These are phyloP conservation scores for Tetranychus truncatus DNA, from an alignment of 2,888 invertebrate genomes.

Conservation along the genomic window DNA sequence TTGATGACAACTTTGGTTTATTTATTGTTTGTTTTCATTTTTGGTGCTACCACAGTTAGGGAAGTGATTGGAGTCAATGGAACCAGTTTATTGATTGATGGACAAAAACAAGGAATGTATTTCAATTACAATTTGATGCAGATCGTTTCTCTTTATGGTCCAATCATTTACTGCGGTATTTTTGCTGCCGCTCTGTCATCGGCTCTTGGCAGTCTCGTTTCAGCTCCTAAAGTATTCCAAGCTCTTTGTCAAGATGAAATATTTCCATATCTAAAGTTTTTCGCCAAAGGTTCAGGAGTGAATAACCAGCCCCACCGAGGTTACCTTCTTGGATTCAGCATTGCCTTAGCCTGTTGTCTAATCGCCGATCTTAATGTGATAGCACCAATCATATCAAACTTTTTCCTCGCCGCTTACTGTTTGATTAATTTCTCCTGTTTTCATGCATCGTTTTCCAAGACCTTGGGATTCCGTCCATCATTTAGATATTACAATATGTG, in stretches of 20 bases:
- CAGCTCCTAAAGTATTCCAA: conserved; percentile 52
- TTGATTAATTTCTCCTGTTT: conserved; percentile 41
- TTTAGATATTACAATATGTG: conserved; percentile 65
- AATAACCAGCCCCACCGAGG: conserved; percentile 39
- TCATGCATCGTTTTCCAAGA: conserved; percentile 38
- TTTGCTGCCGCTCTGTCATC: conserved; percentile 93
- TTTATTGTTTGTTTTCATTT: conserved; percentile 56
- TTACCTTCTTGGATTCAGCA: conserved; percentile 38
- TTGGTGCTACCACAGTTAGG: conserved; percentile 57
- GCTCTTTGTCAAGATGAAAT: conserved; percentile 41
- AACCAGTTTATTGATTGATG: background rate
- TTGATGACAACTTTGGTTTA: conserved; percentile 72
- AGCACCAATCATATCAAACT: conserved; percentile 39
- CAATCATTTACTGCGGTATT: conserved; percentile 83
- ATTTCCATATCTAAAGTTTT: conserved; percentile 39
- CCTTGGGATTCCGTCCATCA: conserved; percentile 36
- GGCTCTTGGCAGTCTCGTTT: conserved; percentile 77
- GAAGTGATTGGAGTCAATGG: conserved; percentile 53
- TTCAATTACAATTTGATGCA: conserved; percentile 50
- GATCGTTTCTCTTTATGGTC: conserved; percentile 48
- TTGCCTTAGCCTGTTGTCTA: conserved; percentile 31
- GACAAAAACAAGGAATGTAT: conserved; percentile 45
- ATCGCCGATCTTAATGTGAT: conserved; percentile 37
- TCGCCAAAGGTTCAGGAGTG: conserved; percentile 39
- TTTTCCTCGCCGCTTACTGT: conserved; percentile 39